These are phyloP conservation scores for Mixornis gularis DNA, from an alignment of 2,113 vertebrate species.

Conservation along the genomic window DNA sequence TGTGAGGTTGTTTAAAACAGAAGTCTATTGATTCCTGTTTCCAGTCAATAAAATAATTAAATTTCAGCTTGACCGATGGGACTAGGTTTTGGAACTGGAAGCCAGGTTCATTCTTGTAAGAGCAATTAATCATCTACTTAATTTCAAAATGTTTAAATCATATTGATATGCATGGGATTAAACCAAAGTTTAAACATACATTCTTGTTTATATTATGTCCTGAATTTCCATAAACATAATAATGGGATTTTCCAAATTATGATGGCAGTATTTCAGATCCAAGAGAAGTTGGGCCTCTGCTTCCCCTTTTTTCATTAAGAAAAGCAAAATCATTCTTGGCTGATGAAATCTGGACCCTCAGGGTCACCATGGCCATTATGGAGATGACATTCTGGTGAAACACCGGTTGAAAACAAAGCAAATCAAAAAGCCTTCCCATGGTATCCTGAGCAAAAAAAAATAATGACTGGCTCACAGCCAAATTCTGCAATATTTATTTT, in stretches of 20 bases:
- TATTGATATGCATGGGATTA: background rate
- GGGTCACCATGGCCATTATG: background rate
- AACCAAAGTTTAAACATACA: background rate
- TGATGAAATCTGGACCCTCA: background rate
- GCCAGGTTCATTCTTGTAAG: background rate
- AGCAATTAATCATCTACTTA: background rate
- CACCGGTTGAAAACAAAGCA: background rate
- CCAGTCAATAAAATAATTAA: background rate
- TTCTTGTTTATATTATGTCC: background rate
- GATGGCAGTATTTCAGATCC: rapidly evolving
- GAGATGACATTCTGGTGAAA: background rate
- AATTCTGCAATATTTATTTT: background rate
- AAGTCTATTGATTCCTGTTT: background rate
- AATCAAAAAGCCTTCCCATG: background rate
- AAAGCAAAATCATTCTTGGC: background rate
- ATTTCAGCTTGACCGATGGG: background rate
- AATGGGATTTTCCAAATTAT: background rate
- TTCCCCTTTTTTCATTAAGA: background rate
- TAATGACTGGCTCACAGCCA: background rate
- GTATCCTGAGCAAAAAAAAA: background rate
- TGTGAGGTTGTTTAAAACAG: background rate
- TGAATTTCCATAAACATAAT: background rate
- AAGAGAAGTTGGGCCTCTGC: background rate
- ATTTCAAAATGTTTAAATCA: background rate
- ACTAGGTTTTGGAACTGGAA: background rate